Evolutionary conservation across 2,113 vertebrate genomes (phyloP).

Genomic region (Ceratotherium simum): DNA sequence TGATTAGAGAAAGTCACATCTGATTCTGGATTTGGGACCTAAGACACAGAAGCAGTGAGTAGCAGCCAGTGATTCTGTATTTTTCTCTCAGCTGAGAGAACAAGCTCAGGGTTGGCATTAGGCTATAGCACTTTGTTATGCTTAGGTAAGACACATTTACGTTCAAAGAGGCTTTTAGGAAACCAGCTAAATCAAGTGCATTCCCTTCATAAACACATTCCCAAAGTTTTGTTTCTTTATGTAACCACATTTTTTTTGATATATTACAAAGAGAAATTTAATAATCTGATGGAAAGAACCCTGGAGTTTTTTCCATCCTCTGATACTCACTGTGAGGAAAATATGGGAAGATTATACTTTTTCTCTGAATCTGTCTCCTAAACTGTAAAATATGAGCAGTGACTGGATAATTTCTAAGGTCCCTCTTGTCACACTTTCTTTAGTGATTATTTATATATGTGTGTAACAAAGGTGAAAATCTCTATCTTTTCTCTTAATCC

Average conservation of each 20-base stretch:
- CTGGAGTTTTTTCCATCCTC: not conserved
- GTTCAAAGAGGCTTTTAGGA: not conserved
- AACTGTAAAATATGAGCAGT: not conserved
- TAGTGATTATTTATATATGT: not conserved
- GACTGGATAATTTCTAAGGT: not conserved
- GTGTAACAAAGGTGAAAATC: not conserved
- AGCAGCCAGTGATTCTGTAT: not conserved
- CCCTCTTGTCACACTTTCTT: not conserved
- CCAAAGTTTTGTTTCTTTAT: not conserved
- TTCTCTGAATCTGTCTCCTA: not conserved
- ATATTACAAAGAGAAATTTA: not conserved
- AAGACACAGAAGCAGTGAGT: not conserved
- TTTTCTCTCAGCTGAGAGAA: not conserved
- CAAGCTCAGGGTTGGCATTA: not conserved
- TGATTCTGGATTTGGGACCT: not conserved
- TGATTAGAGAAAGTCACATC: not conserved
- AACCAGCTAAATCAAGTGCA: not conserved
- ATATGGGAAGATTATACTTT: not conserved
- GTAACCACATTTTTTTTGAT: not conserved
- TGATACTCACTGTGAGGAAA: not conserved
- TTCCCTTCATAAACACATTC: not conserved
- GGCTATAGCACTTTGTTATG: not conserved
- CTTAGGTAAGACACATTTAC: not conserved
- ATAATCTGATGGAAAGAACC: not conserved
- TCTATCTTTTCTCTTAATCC: not conserved